Evolutionary conservation across 2,888 invertebrate genomes (phyloP).

Genomic region (Thymelicus lineola): DNA sequence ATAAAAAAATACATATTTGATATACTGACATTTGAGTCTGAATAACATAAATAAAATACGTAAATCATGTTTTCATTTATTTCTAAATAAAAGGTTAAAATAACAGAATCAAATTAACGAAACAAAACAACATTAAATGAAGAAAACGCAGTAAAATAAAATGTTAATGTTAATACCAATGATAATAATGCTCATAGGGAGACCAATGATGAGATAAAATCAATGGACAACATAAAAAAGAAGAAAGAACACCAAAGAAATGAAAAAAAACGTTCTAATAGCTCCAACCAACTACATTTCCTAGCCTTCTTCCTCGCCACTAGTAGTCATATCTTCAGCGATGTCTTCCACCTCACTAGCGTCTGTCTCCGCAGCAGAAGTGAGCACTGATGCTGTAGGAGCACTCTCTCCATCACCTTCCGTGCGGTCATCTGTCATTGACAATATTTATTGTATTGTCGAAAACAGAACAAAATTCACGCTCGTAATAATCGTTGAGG

Average conservation of each 20-base stretch:
- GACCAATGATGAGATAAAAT: no score
- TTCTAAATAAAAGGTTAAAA: neutral
- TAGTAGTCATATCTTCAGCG: slow-evolving; percentile 30
- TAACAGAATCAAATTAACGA: neutral
- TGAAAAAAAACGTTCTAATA: neutral
- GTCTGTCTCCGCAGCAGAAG: slow-evolving; percentile 47
- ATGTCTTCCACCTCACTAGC: slow-evolving; percentile 55
- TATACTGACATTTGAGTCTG: neutral
- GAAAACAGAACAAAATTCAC: no score
- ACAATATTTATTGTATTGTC: neutral
- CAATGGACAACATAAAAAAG: no score
- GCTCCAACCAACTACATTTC: no score
- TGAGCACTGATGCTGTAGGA: slow-evolving; percentile 48
- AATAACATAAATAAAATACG: no score
- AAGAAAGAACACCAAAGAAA: neutral
- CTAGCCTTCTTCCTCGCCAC: slow-evolving; percentile 40
- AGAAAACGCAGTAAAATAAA: no score
- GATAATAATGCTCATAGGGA: no score
- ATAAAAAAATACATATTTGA: no score
- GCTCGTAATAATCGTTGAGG: no score
- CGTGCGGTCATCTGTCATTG: slow-evolving; percentile 42
- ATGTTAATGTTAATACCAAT: no score
- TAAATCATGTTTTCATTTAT: no score
- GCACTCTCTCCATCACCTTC: slow-evolving; percentile 52
- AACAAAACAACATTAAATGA: neutral